Conservation (phyloP, 2,113 vertebrate species). For the Meles meles region DNA sequence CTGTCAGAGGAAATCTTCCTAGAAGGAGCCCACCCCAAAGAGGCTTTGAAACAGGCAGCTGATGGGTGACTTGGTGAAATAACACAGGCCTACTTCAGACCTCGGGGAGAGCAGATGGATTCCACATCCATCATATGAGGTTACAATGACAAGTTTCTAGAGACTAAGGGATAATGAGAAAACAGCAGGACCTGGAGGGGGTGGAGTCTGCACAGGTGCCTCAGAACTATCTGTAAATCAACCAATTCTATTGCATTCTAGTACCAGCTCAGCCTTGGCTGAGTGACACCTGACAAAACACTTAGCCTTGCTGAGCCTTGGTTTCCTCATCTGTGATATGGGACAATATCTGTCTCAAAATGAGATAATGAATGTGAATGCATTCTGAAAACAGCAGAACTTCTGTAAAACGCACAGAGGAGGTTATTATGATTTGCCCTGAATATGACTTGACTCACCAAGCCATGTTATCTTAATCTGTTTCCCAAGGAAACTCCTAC, state of each 20-base stretch:
- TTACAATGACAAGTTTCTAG: not conserved
- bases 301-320: not conserved
- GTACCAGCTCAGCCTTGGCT: not conserved
- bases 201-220: not conserved
- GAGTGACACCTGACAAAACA: not conserved
- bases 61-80: not conserved
- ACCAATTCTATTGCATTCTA: not conserved
- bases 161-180: not conserved
- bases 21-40: not conserved
- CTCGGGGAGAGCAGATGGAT: not conserved
- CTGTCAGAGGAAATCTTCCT: not conserved
- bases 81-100: not conserved
- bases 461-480: not conserved
- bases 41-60: not conserved
- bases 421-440: not conserved
- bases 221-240: not conserved
- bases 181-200: not conserved
- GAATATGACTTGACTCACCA: not conserved
- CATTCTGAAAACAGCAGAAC: not conserved
- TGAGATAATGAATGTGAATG: not conserved
- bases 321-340: conserved; percentile 1
- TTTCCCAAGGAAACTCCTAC: not conserved
- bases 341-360: not conserved
- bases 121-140: not conserved
- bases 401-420: not conserved